Conservation (phyloP, 2,888 invertebrate species). For the Formica aserva region DNA sequence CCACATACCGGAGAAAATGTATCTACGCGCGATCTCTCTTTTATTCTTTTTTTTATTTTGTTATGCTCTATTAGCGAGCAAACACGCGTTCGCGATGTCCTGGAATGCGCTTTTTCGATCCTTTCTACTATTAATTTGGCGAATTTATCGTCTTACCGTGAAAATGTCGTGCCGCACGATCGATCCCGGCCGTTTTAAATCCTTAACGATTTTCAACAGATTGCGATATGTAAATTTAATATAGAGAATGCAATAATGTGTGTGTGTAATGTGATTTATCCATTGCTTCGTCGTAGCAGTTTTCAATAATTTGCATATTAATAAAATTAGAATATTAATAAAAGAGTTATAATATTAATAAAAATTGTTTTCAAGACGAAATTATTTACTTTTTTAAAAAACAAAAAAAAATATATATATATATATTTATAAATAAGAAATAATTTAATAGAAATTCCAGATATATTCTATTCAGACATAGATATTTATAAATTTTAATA, state of each 20-base stretch:
- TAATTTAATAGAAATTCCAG: background rate
- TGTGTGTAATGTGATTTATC: no score
- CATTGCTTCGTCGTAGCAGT: no score
- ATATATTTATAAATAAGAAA: background rate
- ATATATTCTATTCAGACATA: background rate
- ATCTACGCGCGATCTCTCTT: conserved; percentile 51
- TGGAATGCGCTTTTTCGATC: conserved; percentile 32
- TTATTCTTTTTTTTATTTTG: conserved; percentile 44
- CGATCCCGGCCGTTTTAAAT: background rate
- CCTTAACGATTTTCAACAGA: background rate
- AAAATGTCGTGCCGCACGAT: background rate
- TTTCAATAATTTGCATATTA: no score
- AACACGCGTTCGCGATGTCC: conserved; percentile 43
- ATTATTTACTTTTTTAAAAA: background rate
- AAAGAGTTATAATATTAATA: background rate
- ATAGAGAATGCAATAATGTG: background rate
- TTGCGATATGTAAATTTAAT: background rate
- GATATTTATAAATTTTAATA: background rate
- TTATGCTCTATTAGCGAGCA: conserved; percentile 72
- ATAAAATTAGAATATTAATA: no score
- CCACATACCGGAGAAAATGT: conserved; percentile 70
- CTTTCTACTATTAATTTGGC: conserved; percentile 19
- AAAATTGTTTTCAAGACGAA: background rate
- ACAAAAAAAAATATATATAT: no score
- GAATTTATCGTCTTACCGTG: background rate